Percentiles rank a stretch among this genome's conserved stretches.
Conservation (phyloP, 2,888 invertebrate species). For the Smittia sp. region DNA sequence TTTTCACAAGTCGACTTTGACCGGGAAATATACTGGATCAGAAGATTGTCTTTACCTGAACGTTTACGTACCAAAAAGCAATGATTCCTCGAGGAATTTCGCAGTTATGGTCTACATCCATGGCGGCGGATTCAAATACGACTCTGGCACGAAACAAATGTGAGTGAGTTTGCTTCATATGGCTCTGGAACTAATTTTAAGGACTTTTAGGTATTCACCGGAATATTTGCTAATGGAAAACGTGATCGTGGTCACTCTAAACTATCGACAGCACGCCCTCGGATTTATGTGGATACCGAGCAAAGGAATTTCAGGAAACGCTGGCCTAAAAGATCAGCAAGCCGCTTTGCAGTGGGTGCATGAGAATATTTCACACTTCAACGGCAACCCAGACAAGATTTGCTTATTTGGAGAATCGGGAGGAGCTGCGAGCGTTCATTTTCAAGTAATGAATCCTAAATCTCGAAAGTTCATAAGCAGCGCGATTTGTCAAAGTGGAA, state of each 20-base stretch:
- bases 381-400: slow-evolving; percentile 53
- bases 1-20: slow-evolving; percentile 48
- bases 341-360: slow-evolving; percentile 55
- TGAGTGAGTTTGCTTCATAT: background rate
- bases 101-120: slow-evolving; percentile 30
- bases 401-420: slow-evolving; percentile 52
- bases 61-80: slow-evolving; percentile 46
- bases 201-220: slow-evolving; percentile 47
- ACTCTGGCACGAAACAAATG: background rate
- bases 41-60: slow-evolving; percentile 52
- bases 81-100: background rate
- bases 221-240: slow-evolving; percentile 49
- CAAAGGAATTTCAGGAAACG: slow-evolving; percentile 50
- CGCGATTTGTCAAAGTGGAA: slow-evolving; percentile 37
- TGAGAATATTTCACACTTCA: slow-evolving; percentile 54
- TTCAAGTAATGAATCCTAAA: slow-evolving; percentile 48
- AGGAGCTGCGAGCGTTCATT: slow-evolving; percentile 49
- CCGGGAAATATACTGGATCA: slow-evolving; percentile 46
- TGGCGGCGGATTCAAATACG: slow-evolving; percentile 1
- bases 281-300: slow-evolving; percentile 50
- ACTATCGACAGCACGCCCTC: slow-evolving; percentile 50
- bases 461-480: slow-evolving; percentile 45
- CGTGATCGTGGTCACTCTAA: slow-evolving; percentile 51
- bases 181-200: background rate
- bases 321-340: slow-evolving; percentile 51